Conservation (phyloP, 1,140 invertebrate genomes). For the Homalodisca vitripennis region DNA sequence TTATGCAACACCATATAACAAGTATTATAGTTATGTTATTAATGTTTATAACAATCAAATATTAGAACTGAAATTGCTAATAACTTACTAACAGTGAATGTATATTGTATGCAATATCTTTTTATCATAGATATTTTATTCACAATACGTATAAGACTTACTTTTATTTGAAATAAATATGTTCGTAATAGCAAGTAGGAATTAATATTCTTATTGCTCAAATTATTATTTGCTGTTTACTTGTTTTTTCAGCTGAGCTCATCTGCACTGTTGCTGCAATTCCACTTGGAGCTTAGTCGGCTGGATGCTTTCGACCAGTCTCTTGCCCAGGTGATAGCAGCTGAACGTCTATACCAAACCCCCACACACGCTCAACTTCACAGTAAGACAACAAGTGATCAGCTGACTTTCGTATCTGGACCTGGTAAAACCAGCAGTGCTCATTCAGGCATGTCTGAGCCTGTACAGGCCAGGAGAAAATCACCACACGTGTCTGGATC, state of each 20-base stretch:
- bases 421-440: too few species aligned
- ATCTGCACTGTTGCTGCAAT: slow-evolving; percentile 50
- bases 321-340: slow-evolving; percentile 34
- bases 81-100: too few species aligned
- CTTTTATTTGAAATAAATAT: slow-evolving; percentile 15
- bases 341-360: slow-evolving; percentile 20
- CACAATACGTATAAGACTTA: not conserved
- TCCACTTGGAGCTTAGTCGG: slow-evolving; percentile 50
- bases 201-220: not conserved
- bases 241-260: slow-evolving; percentile 39
- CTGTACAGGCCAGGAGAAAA: too few species aligned
- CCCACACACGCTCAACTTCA: not conserved
- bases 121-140: too few species aligned
- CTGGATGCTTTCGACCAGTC: slow-evolving; percentile 50
- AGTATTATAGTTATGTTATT: too few species aligned
- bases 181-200: not conserved
- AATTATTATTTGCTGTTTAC: not conserved
- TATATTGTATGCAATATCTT: too few species aligned
- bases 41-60: too few species aligned
- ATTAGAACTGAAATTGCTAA: too few species aligned
- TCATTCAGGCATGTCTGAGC: too few species aligned
- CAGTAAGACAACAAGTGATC: not conserved
- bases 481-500: too few species aligned
- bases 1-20: too few species aligned
- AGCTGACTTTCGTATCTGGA: too few species aligned